These are phyloP conservation scores for Mixornis gularis DNA, from an alignment of 2,113 vertebrate genomes.

Conservation along the genomic window DNA sequence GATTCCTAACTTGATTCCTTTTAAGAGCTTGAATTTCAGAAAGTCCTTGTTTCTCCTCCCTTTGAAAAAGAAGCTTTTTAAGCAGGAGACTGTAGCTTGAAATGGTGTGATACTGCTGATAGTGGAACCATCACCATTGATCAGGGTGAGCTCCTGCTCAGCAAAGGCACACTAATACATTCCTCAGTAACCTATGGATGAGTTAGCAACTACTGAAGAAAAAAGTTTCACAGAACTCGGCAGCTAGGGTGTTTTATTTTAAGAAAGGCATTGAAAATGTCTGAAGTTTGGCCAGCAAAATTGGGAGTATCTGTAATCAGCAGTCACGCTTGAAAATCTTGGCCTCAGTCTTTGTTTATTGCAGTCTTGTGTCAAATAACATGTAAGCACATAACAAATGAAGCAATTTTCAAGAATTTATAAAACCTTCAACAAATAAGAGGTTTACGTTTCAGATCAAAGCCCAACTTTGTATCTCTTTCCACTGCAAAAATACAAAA, in stretches of 20 bases:
- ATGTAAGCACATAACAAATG: not conserved
- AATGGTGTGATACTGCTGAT: not conserved
- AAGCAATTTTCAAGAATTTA: not conserved
- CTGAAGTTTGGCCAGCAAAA: not conserved
- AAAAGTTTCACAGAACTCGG: not conserved
- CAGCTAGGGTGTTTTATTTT: not conserved
- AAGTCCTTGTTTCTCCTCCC: not conserved
- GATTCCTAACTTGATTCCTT: not conserved
- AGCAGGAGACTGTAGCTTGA: not conserved
- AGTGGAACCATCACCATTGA: not conserved
- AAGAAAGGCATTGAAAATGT: not conserved
- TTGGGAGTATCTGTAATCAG: not conserved
- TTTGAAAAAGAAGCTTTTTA: not conserved
- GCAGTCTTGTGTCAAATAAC: slow-evolving; percentile 12
- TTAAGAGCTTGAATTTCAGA: not conserved
- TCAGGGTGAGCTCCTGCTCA: not conserved
- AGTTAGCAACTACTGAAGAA: not conserved
- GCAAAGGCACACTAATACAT: not conserved
- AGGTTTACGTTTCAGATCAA: not conserved
- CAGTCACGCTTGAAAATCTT: not conserved
- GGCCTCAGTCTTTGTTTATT: slow-evolving; percentile 22
- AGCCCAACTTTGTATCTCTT: not conserved
- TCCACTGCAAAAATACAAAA: not conserved
- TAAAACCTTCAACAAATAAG: not conserved
- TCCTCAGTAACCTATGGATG: not conserved